Base-by-base conservation (phyloP, 2,888 invertebrate species). In the Drosophila quinaria region DNA sequence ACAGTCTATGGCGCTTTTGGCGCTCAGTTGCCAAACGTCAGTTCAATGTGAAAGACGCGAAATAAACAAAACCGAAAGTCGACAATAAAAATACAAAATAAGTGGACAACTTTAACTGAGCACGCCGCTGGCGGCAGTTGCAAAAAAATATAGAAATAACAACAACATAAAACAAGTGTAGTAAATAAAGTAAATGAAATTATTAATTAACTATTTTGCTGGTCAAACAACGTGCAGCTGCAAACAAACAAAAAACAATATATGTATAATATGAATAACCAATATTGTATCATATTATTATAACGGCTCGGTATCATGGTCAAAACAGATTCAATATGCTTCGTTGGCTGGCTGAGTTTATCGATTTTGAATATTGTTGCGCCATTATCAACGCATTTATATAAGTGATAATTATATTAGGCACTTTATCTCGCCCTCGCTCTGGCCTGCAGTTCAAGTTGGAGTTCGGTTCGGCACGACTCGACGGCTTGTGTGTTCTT, bases 381-480 rank as follows among this genome's bases (percentile, higher is more conserved):
- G 77, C 79, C 85, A 89, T 85, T 89, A 89, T 85, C 90, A 78
- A 74, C 80, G 52, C 74, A 83, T 87, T 87, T 78, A 85, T 87
- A 84, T 77, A 87, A 70, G 86, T 81, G 90, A 89, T 89, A 89
- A 89, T 89, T 89, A 86, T 89, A 88, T 88, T 90, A 89, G 86
- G 41, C 59, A 41, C 60, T 67, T 76, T 77, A 79, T 77, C 77
- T 77, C 51, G 63, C 68, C 62, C 46, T 58, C 63, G 52, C 39
- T 17, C 35, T 35, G 19, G 59, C 59, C 60, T 75, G 70, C 64
- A 65, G n/a, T 59, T 50, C 41, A 41, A 44, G 22, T 22, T 52
- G 61, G 35, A 55, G 41, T 54, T 60, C 42, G 49, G 15, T 42
- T 58, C 33, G 62, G 42, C 29, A 59, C 50, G 65, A 51, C 35